Base-by-base conservation (phyloP, 2,888 invertebrate genomes). In the Plemyria rubiginata region DNA sequence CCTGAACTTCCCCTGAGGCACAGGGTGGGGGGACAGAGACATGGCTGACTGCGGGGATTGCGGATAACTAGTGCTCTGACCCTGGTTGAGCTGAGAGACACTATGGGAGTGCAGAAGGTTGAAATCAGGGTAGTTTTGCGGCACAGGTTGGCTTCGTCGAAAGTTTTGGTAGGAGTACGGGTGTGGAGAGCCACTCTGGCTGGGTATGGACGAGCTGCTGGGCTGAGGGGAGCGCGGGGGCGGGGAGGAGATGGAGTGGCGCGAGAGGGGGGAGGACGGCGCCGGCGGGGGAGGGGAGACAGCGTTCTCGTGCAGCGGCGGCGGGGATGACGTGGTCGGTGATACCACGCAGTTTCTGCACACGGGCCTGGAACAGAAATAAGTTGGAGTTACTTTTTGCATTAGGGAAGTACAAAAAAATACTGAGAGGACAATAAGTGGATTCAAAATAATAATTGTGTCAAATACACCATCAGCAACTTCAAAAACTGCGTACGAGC, bases 311-410 rank as follows among this genome's bases (percentile, higher is more conserved):
- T 87, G 87, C 1, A 87, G 84, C 1, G 88, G 91, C 3, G 90
- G 92, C 0, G 91, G 89, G 0, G 91, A 88, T 5, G 92, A 90
- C 0, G 92, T 83, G 29, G 94, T 93, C 59, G 91, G 93, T 49
- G 94, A 92, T 38, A 94, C 92, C 87, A 96, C 96, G 94, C 96
- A 97, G 93, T 96, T 96, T 66, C 96, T 94, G 92, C 96, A 97
- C 82, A 97, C 96, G 75, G 97, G 96, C 83, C 97, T 97, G 94
- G 75, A 85, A 88, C n/a, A 62, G 40, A 81, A 68, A 78, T 73
- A 67, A 66, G 62, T 65, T 8, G 9, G 15, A 16, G 45, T 45
- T 45, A 45, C 0, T 8, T 15, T 15, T 15, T 38, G 36, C 11
- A 2, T 38, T 8, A 6, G 3, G 8, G 8, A 36, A 1, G 36